These are phyloP conservation scores for Thalassophryne amazonica DNA, from an alignment of 2,797 vertebrate genomes.

Conservation along the genomic window DNA sequence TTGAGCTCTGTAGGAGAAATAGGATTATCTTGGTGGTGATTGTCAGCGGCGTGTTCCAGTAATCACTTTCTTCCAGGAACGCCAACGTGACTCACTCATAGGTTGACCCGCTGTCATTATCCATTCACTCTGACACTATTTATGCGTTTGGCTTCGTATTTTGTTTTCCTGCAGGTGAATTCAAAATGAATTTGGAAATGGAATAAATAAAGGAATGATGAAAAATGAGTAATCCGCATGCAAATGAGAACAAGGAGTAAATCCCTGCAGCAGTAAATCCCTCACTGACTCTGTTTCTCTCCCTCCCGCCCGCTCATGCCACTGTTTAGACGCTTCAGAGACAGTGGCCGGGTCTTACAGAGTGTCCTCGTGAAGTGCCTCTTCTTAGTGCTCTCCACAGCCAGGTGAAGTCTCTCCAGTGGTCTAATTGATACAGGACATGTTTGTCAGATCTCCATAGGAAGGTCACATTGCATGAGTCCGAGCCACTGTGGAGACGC, in stretches of 20 bases:
- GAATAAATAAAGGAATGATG: slow-evolving; percentile 59
- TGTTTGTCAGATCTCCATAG: slow-evolving; percentile 24
- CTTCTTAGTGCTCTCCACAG: slow-evolving; percentile 33
- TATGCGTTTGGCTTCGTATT: slow-evolving; percentile 49
- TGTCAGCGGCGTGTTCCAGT: slow-evolving; percentile 62
- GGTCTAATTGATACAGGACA: slow-evolving; percentile 52
- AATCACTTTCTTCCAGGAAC: slow-evolving; percentile 61
- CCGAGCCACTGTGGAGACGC: not conserved
- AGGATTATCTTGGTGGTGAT: slow-evolving; percentile 62
- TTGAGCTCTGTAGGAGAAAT: slow-evolving; percentile 63
- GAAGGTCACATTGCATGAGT: slow-evolving; percentile 39
- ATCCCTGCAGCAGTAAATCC: slow-evolving; percentile 52
- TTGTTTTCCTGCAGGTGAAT: slow-evolving; percentile 64
- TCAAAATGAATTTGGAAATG: slow-evolving; percentile 58
- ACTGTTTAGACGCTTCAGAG: slow-evolving; percentile 32
- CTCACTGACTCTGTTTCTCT: slow-evolving; percentile 18
- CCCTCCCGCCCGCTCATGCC: not conserved
- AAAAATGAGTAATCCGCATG: slow-evolving; percentile 65
- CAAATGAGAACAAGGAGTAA: slow-evolving; percentile 68
- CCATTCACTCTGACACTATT: slow-evolving; percentile 55
- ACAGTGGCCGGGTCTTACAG: slow-evolving; percentile 48
- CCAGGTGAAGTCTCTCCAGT: slow-evolving; percentile 29
- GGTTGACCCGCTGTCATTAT: slow-evolving; percentile 70
- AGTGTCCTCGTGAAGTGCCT: slow-evolving; percentile 22
- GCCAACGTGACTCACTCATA: slow-evolving; percentile 57